Evolutionary conservation across 1,140 invertebrate species (phyloP).

Genomic region (Asobara japonica): DNA sequence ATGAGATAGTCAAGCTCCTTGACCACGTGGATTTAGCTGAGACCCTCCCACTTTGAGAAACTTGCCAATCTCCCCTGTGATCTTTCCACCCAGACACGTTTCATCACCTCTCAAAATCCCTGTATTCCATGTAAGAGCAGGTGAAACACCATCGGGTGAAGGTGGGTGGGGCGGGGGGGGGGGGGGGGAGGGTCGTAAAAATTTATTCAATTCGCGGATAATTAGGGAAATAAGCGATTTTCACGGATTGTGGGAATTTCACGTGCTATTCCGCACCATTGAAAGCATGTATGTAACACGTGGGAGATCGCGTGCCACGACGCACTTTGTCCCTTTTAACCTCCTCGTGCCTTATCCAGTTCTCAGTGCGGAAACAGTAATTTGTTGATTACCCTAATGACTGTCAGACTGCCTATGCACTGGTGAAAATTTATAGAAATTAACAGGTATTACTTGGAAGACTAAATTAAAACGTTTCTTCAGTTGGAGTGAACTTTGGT

Average conservation of each 20-base stretch:
- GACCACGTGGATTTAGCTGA: constrained; percentile 38
- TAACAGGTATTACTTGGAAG: not conserved
- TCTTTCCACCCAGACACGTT: constrained; percentile 33
- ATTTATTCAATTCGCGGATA: not conserved
- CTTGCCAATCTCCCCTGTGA: constrained; percentile 42
- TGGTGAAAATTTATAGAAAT: constrained; percentile 3
- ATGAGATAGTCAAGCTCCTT: constrained; percentile 56
- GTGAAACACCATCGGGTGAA: too few relatives aligned
- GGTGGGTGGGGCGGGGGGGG: too few relatives aligned
- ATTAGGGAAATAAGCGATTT: not conserved
- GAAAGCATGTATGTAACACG: constrained; percentile 26
- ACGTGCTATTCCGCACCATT: not conserved
- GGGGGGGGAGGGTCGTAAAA: too few relatives aligned
- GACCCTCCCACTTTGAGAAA: not conserved
- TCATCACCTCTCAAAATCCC: constrained; percentile 6
- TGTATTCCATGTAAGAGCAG: too few relatives aligned
- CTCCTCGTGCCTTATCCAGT: constrained; percentile 57
- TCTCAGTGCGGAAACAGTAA: constrained; percentile 58
- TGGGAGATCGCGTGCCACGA: constrained; percentile 57
- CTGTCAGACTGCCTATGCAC: constrained; percentile 47
- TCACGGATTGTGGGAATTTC: constrained; percentile 7
- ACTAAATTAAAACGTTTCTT: not conserved
- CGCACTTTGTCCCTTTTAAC: constrained; percentile 57
- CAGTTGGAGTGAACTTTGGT: not conserved
- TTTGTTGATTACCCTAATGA: constrained; percentile 60